Conservation (phyloP, 2,888 invertebrate species). For the Bedellia somnulentella region DNA sequence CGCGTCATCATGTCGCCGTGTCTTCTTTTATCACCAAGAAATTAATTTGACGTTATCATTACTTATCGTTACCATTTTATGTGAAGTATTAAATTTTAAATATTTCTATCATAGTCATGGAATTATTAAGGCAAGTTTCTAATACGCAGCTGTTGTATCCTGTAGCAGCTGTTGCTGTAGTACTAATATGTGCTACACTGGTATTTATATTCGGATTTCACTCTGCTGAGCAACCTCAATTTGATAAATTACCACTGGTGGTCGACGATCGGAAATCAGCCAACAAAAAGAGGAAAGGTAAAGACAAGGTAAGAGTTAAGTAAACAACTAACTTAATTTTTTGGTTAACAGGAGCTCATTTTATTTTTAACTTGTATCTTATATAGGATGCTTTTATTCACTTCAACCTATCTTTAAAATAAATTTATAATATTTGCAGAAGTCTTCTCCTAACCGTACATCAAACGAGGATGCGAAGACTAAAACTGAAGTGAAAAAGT, state of each 20-base stretch:
- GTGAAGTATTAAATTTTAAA: constrained; percentile 35
- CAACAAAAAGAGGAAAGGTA: constrained; percentile 69
- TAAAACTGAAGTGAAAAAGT: constrained; percentile 63
- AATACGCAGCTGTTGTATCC: constrained; percentile 60
- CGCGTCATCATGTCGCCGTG: constrained; percentile 69
- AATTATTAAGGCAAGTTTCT: constrained; percentile 60
- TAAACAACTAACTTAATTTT: constrained; percentile 8
- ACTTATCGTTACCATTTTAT: constrained; percentile 48
- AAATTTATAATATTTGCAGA: constrained; percentile 28
- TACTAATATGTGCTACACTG: constrained; percentile 71
- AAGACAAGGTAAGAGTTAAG: constrained; percentile 66
- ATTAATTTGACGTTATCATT: constrained; percentile 54
- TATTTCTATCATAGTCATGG: constrained; percentile 47
- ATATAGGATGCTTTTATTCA: neutral
- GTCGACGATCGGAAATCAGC: constrained; percentile 69
- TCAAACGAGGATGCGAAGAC: constrained; percentile 59
- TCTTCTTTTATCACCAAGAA: constrained; percentile 55
- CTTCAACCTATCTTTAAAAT: neutral
- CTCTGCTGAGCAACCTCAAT: constrained; percentile 78
- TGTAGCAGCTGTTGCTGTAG: constrained; percentile 63
- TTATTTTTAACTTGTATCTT: constrained; percentile 41
- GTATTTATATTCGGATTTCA: constrained; percentile 81
- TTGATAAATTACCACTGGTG: constrained; percentile 68
- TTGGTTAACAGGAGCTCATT: too few relatives aligned
- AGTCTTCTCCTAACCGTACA: constrained; percentile 66